Percentiles rank a stretch among this genome's conserved stretches.
These are phyloP conservation scores for Phodopus roborovskii DNA, from an alignment of 2,113 vertebrate species.

Conservation along the genomic window DNA sequence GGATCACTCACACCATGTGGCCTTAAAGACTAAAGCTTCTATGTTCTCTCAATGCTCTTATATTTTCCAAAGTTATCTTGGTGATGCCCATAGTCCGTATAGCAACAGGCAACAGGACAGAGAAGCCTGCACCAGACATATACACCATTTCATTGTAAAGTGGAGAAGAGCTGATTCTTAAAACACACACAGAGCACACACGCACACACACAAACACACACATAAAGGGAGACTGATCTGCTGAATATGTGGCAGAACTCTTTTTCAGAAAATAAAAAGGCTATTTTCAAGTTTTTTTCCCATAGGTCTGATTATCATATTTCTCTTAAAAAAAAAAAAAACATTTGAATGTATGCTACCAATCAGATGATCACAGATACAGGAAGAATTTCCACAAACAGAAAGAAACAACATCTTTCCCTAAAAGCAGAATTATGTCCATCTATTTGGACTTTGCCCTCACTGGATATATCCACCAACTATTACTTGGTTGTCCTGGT, in stretches of 20 bases:
- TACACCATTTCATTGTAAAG: not conserved
- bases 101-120: not conserved
- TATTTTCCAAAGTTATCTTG: not conserved
- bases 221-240: not conserved
- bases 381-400: constrained; percentile 32
- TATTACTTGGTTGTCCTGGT: constrained; percentile 12
- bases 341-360: not conserved
- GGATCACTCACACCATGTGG: not conserved
- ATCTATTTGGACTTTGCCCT: not conserved
- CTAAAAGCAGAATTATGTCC: not conserved
- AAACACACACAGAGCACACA: not conserved
- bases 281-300: not conserved
- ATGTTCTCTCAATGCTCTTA: not conserved
- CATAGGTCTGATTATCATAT: not conserved
- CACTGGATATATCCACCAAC: not conserved
- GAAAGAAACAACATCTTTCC: constrained; percentile 12
- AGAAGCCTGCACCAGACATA: not conserved
- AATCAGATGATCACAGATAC: not conserved
- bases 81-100: not conserved
- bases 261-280: not conserved
- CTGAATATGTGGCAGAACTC: not conserved
- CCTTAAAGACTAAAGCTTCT: not conserved
- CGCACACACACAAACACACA: not conserved
- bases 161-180: not conserved
- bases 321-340: constrained; percentile 10